phyloP scores from a whole-genome alignment of 2,113 vertebrate species.

The Emydocephalus ijimae region DNA sequence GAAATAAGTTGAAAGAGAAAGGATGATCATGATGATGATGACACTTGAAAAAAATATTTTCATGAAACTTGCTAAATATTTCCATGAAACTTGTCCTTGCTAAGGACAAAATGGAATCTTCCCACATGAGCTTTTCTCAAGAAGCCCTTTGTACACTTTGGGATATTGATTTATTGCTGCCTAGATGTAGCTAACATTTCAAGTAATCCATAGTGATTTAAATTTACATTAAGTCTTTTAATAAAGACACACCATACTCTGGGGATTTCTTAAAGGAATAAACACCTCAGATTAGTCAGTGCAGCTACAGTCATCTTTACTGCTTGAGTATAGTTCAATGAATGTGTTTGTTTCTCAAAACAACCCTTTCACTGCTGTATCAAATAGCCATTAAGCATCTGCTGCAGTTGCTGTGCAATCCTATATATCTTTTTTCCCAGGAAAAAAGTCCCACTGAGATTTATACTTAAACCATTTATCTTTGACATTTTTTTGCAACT shows the following conservation, averaged over 20 bases:
- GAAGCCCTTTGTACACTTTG: constrained; percentile 45
- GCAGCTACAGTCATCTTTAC: constrained; percentile 13
- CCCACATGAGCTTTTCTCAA: constrained; percentile 39
- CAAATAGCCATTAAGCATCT: neutral
- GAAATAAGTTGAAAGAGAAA: neutral
- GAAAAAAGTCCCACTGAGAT: neutral
- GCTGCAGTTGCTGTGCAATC: constrained; percentile 22
- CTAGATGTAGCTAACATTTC: constrained; percentile 55
- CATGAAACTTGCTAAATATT: neutral
- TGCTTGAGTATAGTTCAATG: constrained; percentile 12
- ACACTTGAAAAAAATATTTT: neutral
- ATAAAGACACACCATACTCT: constrained; percentile 46
- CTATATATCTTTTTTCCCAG: neutral
- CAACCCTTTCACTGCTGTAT: neutral
- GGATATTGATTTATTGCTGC: constrained; percentile 59
- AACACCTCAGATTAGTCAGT: constrained; percentile 25
- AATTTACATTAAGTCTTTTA: constrained; percentile 63
- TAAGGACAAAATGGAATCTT: constrained; percentile 9
- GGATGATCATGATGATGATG: neutral
- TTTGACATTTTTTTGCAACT: constrained; percentile 24
- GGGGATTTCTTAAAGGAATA: constrained; percentile 44
- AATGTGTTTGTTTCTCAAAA: neutral
- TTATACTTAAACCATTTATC: constrained; percentile 13
- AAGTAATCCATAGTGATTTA: constrained; percentile 61
- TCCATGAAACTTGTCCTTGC: neutral